Base-by-base conservation (phyloP, 2,797 vertebrate genomes). In the Rhinoraja longicauda region DNA sequence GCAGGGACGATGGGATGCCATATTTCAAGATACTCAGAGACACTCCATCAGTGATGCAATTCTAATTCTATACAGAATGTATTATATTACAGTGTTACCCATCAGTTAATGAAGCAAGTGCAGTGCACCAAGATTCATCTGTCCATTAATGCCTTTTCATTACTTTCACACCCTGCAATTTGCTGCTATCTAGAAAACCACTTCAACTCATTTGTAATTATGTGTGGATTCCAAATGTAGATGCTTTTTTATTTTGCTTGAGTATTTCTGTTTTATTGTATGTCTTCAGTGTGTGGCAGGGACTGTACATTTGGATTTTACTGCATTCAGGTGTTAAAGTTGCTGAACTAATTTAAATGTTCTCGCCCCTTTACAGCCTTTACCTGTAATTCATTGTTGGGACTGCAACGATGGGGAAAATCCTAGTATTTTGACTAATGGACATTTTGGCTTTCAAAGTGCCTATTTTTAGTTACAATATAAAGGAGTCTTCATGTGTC, bases 141-240 rank as follows among this genome's bases (percentile, higher is more conserved):
- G 70, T 92, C 90, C 39, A 19, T 92, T 92, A 13, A 75, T 45
- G 67, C 72, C 70, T 92, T 75, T 92, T 75, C 13, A 92, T 92
- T 75, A 45, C 72, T 92, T 92, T 73, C 53, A 92, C 70, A 92
- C 12, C 10, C 24, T 29, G 90, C 75, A 73, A 92, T 92, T 92
- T 92, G 90, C 90, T 92, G 90, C 90, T 92, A 92, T 75, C 39
- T 73, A 92, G 70, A 75, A 92, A 92, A 92, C 70, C 70, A 92
- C 90, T 92, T 45, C 72, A 72, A 72, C 64, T 36, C 36, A 53
- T 67, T 92, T 92, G 90, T 57, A 73, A 73, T 73, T 91, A 15
- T 91, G 32, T 92, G 70, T 91, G 36, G 39, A 92, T 92, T 92
- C 72, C n/a, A 92, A 57, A 53, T 73, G 67, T 92, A 75, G 90